Base-by-base conservation (phyloP, 1,140 invertebrate species). In the Caenorhabditis brenneri region DNA sequence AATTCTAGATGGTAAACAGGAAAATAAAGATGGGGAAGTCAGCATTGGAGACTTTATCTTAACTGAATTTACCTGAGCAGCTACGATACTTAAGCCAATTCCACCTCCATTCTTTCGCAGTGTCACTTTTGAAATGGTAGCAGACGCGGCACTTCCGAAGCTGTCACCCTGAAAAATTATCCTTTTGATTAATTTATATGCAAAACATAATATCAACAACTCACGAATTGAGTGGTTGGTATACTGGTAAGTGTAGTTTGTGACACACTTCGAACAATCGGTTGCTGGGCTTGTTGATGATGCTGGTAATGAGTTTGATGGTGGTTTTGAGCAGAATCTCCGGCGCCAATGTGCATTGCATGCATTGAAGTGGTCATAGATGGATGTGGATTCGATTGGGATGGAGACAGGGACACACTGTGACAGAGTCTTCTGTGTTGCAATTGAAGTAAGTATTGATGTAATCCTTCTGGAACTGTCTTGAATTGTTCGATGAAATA, bases 151-250 rank as follows among this genome's bases (percentile, higher is more conserved):
- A 42, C 82, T 83, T 51, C 78, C 78, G 27, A 83, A 83, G 49
- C 69, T 79, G 39, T 83, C 74, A 22, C 82, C 82, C 48, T 46
- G 53, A 29, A 84, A 83, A 60, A 36, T 48, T 15, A 86, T 27
- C 31, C 1, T 51, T 79, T 42, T 46, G 53, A 10, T 51, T 1
- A 6, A n/a, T 51, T 51, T n/a, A n/a, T 55, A 55, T 29, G 10
- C 82, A 2, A 15, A 60, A 10, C 0, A 9, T 12, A 27, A 27
- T 83, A 49, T 48, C 5, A 83, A 53, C 51, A n/a, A 84, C 88
- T 81, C 33, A 92, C 99, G 97, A 92, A 96, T 97, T 89, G 96
- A 97, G 82, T 83, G 12, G 81, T 49, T 65, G 42, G 82, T 27
- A 83, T 65, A 80, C 82, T 83, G 7, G 82, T 83, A 27, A 83